A percentile compares a stretch with the other conserved stretches of the same genome.
Evolutionary conservation across 2,797 vertebrate genomes (phyloP).

Genomic region (Onychomys leucogaster): DNA sequence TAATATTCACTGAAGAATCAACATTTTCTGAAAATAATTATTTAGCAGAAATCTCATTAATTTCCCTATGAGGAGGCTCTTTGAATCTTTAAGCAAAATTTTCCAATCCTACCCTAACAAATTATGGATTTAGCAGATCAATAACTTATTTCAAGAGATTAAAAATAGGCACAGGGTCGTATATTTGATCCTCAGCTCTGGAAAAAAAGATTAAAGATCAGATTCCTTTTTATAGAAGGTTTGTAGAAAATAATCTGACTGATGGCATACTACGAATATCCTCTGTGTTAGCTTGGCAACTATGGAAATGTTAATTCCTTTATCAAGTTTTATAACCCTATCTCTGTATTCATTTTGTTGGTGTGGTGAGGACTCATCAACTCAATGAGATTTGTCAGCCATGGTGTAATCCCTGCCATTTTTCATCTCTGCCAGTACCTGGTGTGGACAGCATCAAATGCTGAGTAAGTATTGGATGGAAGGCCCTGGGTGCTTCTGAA

Average conservation of each 20-base stretch:
- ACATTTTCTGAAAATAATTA: constrained; percentile 25
- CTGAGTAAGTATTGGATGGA: neutral
- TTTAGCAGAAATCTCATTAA: neutral
- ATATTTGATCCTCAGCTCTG: neutral
- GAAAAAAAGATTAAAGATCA: neutral
- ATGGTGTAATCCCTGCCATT: constrained; percentile 71
- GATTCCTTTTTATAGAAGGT: constrained; percentile 7
- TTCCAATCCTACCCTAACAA: neutral
- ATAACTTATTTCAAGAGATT: constrained; percentile 48
- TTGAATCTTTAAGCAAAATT: neutral
- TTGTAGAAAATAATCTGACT: constrained; percentile 28
- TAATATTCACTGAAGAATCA: neutral
- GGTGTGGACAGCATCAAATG: constrained; percentile 63
- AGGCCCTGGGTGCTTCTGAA: constrained; percentile 51
- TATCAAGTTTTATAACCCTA: constrained; percentile 78
- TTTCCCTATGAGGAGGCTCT: neutral
- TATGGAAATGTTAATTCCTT: constrained; percentile 68
- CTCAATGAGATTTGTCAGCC: constrained; percentile 69
- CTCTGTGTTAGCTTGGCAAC: neutral
- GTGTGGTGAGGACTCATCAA: constrained; percentile 77
- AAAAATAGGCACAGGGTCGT: constrained; percentile 25
- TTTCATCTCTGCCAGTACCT: constrained; percentile 67
- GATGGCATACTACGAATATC: constrained; percentile 30
- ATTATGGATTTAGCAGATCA: neutral
- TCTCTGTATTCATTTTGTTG: constrained; percentile 68